Base-by-base conservation (phyloP, 2,888 invertebrate species). In the Noctua comes region DNA sequence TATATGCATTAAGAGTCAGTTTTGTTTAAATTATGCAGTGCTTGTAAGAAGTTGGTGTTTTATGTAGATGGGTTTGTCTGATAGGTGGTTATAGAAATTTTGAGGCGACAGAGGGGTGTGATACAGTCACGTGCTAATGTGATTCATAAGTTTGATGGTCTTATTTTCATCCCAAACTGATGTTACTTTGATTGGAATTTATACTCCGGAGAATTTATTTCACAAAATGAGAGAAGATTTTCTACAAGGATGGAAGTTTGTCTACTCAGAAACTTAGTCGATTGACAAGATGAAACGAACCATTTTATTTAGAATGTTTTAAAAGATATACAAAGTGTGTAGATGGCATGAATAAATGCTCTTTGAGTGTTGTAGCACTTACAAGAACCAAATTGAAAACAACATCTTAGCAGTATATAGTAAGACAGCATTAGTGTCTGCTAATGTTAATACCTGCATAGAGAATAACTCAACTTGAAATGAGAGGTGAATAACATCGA, bases 61-160 rank as follows among this genome's bases (percentile, higher is more conserved):
- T 90, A 91, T 92, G 90, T 91, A 93, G 95, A 95, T 95, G 93
- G 92, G 93, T 89, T 91, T 88, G 90, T 86, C 92, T 91, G 95
- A 95, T 96, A 95, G 92, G 95, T 95, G 94, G 93, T 95, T 95
- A 95, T 94, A 91, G 93, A 94, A 95, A 94, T 95, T 96, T 95
- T 96, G 94, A 94, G 92, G 94, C 92, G 92, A 93, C 93, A 93
- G 94, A 93, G 93, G 95, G 93, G 91, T 91, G 93, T 92, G 94
- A 94, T 93, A 92, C 89, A 91, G 91, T 92, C 93, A 94, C 94
- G 95, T 95, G 95, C 91, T 93, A 94, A 95, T 95, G 92, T 91
- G 91, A 86, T 85, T 90, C 91, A 86, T 86, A 91, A 91, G 89
- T 88, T 86, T 90, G 88, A 86, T 75, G 82, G 80, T 84, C 87